Base-by-base conservation (phyloP, 2,797 vertebrate genomes). In the Platalea minor region DNA sequence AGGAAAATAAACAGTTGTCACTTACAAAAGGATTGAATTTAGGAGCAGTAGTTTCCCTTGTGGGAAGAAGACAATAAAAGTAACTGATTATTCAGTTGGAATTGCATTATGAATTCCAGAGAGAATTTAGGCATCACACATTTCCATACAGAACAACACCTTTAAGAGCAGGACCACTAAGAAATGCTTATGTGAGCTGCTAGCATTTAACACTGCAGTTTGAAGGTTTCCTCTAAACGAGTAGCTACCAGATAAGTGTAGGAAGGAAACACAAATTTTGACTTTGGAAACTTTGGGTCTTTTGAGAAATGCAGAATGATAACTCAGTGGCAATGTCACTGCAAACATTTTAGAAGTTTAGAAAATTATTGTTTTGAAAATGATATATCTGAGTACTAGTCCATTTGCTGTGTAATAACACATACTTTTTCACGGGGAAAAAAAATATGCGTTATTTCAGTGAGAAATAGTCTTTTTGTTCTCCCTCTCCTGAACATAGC, bases 191-290 rank as follows among this genome's bases (percentile, higher is more conserved):
- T 33, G 14, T 3, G 10, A 90, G 24, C 18, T 73, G 17, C 54
- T 78, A 41, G 41, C 7, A 8, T 75, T 93, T 65, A 83, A 80
- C 37, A 43, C 5, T 20, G 20, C 28, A 79, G 43, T 65, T 56
- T 56, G 13, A 50, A 79, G 43, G 37, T 21, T 65, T 88, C 61
- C 60, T 86, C 61, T 65, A 76, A 73, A 37, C 1, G 4, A 87
- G 25, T 2, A 41, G 5, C 10, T 45, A 83, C 21, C 33, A 60
- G 3, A 0, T 31, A 69, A 84, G 29, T 0, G 1, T 46, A 76
- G 33, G 25, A 76, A 8, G 6, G 37, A 89, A 72, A 57, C 15
- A 72, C 8, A 68, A 18, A 56, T 21, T 72, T 59, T 63, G 11
- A 78, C 65, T 89, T 76, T 3, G 21, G 57, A 93, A 85, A 64